These are phyloP conservation scores for Neogale vison DNA, from an alignment of 2,113 vertebrate species.

Conservation along the genomic window DNA sequence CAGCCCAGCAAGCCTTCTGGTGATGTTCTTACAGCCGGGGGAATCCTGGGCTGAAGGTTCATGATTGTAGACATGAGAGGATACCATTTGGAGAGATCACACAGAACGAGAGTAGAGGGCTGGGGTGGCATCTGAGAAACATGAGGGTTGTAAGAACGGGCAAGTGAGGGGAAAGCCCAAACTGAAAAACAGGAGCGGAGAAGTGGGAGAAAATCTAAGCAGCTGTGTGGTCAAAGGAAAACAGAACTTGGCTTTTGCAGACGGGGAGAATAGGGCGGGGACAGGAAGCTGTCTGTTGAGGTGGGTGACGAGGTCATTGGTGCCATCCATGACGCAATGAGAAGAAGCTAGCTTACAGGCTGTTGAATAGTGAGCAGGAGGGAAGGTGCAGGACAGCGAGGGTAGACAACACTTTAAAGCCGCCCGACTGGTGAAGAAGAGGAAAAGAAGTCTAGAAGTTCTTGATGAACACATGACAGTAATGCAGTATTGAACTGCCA, in stretches of 20 bases:
- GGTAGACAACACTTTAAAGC: not conserved
- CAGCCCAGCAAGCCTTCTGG: fast-evolving
- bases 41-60: not conserved
- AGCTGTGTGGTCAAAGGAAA: fast-evolving
- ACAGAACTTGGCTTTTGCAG: no score
- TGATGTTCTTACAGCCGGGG: fast-evolving
- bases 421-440: fast-evolving
- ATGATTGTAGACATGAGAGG: fast-evolving
- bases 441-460: fast-evolving
- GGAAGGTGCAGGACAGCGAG: fast-evolving
- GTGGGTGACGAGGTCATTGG: fast-evolving
- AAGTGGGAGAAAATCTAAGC: fast-evolving
- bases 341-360: not conserved
- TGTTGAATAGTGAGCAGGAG: not conserved
- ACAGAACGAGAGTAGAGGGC: not conserved
- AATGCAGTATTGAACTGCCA: fast-evolving
- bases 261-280: not conserved
- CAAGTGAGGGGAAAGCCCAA: fast-evolving
- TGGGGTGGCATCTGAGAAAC: fast-evolving
- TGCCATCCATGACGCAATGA: fast-evolving
- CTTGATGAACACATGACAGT: fast-evolving
- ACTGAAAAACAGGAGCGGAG: no score
- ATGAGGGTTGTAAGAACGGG: fast-evolving
- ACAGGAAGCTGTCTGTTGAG: fast-evolving
- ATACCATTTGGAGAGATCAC: fast-evolving